phyloP scores from a whole-genome alignment of 2,888 invertebrate genomes.

The Trachelus troglodyta region DNA sequence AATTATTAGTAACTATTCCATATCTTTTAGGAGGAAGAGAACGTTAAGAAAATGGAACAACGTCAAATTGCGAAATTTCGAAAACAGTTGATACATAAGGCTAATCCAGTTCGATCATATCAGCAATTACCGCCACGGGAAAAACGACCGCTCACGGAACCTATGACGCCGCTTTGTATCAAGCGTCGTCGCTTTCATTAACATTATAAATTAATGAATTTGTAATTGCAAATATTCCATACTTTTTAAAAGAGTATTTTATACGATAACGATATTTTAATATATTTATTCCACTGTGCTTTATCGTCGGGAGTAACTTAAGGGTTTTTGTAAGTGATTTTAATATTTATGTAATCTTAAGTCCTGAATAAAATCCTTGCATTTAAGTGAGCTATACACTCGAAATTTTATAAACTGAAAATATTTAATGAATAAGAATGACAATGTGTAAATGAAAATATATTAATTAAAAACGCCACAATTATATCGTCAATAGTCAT shows the following conservation, averaged over 20 bases:
- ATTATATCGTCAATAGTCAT: neutral
- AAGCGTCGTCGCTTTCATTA: constrained; percentile 34
- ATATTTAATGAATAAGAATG: neutral
- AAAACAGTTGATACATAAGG: constrained; percentile 34
- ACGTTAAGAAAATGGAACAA: constrained; percentile 29
- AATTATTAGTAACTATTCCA: neutral
- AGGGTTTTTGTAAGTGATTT: neutral
- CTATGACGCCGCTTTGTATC: constrained; percentile 25
- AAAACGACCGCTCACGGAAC: constrained; percentile 40
- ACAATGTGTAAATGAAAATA: neutral
- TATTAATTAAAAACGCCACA: neutral
- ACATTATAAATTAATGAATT: neutral
- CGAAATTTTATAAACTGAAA: neutral
- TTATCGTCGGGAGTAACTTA: neutral
- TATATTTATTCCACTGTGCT: neutral
- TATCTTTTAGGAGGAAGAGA: constrained; percentile 26
- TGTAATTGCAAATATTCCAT: neutral
- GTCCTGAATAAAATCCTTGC: neutral
- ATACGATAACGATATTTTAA: neutral
- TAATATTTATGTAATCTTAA: neutral
- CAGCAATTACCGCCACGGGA: constrained; percentile 23
- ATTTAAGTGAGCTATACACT: neutral
- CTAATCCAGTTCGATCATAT: constrained; percentile 39
- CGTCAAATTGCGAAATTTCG: constrained; percentile 32
- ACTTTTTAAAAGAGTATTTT: neutral